Evolutionary conservation across 2,113 vertebrate species (phyloP).

Genomic region (Pardalotus punctatus): DNA sequence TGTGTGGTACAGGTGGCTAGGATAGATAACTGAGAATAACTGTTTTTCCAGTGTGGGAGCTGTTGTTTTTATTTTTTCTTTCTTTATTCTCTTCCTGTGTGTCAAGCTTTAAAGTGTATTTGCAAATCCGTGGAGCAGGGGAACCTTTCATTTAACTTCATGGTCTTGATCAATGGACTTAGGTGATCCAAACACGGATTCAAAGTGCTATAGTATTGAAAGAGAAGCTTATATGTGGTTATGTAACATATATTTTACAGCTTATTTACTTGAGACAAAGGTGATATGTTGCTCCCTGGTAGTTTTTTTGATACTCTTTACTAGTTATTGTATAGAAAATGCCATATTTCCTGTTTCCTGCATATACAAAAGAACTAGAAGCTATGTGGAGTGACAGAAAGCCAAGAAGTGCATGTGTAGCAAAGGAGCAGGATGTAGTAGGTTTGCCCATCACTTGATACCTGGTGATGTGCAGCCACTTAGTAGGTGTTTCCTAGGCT

Average conservation of each 20-base stretch:
- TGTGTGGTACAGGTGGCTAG: accelerated
- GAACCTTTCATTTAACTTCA: background rate
- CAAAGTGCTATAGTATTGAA: background rate
- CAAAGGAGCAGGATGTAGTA: background rate
- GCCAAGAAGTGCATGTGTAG: background rate
- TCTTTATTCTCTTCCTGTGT: background rate
- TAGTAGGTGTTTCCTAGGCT: background rate
- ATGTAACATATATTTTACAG: background rate
- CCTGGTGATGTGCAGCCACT: background rate
- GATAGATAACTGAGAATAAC: background rate
- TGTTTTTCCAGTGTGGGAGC: background rate
- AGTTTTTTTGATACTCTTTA: background rate
- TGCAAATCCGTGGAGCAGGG: background rate
- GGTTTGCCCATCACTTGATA: background rate
- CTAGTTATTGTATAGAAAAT: background rate
- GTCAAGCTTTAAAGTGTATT: background rate
- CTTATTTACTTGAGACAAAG: background rate
- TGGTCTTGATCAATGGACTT: background rate
- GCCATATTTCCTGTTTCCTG: background rate
- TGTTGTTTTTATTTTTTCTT: background rate
- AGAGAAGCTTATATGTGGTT: background rate
- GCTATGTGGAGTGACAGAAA: background rate
- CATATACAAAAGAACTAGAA: background rate
- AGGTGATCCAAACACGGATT: background rate
- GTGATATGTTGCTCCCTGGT: background rate